Conservation (phyloP, 2,888 invertebrate genomes). For the Tiphia femorata region DNA sequence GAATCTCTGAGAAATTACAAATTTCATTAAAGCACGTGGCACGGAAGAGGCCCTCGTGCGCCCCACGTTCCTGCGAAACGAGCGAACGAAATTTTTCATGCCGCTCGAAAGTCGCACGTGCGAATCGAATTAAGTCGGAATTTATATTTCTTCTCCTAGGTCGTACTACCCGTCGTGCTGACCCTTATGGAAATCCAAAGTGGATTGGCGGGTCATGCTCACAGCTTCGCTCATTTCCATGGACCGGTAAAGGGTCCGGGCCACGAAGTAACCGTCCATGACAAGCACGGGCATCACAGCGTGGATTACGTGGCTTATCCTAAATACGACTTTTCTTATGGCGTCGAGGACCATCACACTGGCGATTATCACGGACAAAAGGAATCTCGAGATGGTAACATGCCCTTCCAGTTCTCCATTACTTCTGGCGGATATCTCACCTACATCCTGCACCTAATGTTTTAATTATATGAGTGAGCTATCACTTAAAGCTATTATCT, state of each 20-base stretch:
- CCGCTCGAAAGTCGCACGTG: too few species aligned
- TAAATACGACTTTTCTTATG: slow-evolving; percentile 58
- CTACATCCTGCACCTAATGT: too few species aligned
- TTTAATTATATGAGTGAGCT: too few species aligned
- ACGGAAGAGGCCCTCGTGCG: too few species aligned
- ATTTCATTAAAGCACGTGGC: too few species aligned
- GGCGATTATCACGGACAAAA: slow-evolving; percentile 66
- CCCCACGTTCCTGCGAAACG: too few species aligned
- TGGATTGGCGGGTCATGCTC: slow-evolving; percentile 60
- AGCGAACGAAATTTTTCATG: too few species aligned
- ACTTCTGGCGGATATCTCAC: too few species aligned
- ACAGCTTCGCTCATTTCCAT: slow-evolving; percentile 63
- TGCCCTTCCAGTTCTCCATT: too few species aligned
- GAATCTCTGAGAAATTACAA: too few species aligned
- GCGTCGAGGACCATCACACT: slow-evolving; percentile 60
- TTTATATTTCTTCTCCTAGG: slow-evolving; percentile 38
- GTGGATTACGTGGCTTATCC: slow-evolving; percentile 59
- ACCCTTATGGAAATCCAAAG: slow-evolving; percentile 48
- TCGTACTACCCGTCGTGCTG: slow-evolving; percentile 46
- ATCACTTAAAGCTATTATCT: too few species aligned
- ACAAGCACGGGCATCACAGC: slow-evolving; percentile 58
- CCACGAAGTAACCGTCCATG: slow-evolving; percentile 54
- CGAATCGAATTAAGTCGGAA: slow-evolving; percentile 8
- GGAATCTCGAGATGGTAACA: slow-evolving; percentile 64
- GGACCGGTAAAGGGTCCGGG: slow-evolving; percentile 62